These are phyloP conservation scores for Marmota flaviventris DNA, from an alignment of 2,113 vertebrate species.

Conservation along the genomic window DNA sequence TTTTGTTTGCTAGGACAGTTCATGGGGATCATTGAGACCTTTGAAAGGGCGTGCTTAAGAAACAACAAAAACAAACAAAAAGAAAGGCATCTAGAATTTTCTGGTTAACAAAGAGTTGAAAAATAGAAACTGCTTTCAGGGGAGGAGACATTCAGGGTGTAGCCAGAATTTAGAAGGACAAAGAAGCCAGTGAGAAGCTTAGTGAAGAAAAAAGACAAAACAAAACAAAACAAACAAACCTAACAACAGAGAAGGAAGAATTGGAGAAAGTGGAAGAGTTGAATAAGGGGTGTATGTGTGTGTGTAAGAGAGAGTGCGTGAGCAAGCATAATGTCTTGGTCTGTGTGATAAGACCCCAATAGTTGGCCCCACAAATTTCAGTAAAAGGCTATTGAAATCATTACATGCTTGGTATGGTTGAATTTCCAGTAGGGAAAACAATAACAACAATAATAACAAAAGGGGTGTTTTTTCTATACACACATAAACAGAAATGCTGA, in stretches of 20 bases:
- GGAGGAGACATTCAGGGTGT: fast-evolving
- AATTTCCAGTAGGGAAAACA: not conserved
- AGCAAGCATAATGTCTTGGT: no score
- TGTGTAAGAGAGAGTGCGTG: not conserved
- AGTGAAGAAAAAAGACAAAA: not conserved
- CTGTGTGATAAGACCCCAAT: not conserved
- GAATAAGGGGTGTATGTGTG: not conserved
- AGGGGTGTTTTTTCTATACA: not conserved
- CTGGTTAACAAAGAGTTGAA: not conserved
- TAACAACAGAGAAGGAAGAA: not conserved
- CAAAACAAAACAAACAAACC: not conserved
- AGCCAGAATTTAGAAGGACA: not conserved
- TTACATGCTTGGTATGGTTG: not conserved
- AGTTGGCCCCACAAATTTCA: not conserved
- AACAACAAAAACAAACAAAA: not conserved
- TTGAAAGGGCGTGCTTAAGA: not conserved
- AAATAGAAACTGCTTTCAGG: not conserved
- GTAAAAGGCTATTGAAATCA: not conserved
- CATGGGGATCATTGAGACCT: not conserved
- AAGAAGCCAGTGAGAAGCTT: not conserved
- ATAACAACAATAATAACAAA: no score
- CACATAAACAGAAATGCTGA: not conserved
- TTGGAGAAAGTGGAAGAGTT: not conserved
- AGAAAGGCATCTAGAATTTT: not conserved
- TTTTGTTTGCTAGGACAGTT: not conserved